A percentile compares a stretch with the other conserved stretches of the same genome.
These are phyloP conservation scores for Agonum fuliginosum DNA, from an alignment of 2,888 invertebrate genomes.

Conservation along the genomic window DNA sequence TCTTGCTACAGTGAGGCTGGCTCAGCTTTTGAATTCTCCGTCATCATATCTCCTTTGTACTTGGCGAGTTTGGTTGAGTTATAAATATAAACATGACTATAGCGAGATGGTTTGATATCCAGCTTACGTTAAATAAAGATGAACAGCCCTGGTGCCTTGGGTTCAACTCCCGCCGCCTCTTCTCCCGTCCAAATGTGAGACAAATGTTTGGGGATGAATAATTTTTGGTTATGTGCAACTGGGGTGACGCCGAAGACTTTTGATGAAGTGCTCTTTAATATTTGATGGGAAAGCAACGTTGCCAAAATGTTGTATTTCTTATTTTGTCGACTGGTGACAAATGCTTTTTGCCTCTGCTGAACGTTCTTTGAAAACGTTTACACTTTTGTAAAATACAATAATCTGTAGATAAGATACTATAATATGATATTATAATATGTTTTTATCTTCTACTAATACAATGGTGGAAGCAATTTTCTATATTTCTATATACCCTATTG, in stretches of 20 bases:
- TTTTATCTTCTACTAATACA: too few relatives aligned
- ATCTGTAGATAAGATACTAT: too few relatives aligned
- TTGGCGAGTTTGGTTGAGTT: slow-evolving; percentile 25
- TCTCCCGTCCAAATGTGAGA: neutral
- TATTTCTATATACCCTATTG: too few relatives aligned
- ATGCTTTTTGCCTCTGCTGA: neutral
- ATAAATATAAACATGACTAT: slow-evolving; percentile 47
- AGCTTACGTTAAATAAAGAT: slow-evolving; percentile 38
- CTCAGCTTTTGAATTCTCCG: slow-evolving; percentile 33
- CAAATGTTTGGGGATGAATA: slow-evolving; percentile 34
- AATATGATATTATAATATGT: too few relatives aligned
- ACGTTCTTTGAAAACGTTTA: neutral
- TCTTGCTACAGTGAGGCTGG: slow-evolving; percentile 6
- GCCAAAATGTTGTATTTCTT: neutral
- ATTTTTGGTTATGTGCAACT: slow-evolving; percentile 30
- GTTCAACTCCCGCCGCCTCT: neutral
- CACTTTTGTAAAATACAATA: neutral
- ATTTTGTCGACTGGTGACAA: neutral
- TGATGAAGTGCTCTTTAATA: slow-evolving; percentile 22
- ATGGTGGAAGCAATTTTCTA: too few relatives aligned
- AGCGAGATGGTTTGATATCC: slow-evolving; percentile 29
- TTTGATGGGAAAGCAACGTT: neutral
- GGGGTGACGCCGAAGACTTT: slow-evolving; percentile 15
- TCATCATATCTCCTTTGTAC: slow-evolving; percentile 37
- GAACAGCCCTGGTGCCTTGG: slow-evolving; percentile 27